phyloP scores from a whole-genome alignment of 2,797 vertebrate genomes.

The Manis javanica region DNA sequence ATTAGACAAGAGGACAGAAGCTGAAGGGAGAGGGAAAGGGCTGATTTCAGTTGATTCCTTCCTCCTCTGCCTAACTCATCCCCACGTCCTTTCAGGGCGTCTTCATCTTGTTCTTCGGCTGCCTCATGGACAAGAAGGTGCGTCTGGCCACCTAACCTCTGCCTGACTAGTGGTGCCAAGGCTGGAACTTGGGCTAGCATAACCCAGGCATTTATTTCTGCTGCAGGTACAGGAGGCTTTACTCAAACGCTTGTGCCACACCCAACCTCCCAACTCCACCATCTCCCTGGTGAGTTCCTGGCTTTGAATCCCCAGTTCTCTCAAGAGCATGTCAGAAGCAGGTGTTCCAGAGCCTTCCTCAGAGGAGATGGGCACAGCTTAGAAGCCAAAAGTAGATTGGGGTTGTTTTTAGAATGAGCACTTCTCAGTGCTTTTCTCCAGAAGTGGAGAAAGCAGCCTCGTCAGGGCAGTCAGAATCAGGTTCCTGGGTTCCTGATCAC shows the following conservation, averaged over 20 bases:
- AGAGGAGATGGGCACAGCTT: neutral
- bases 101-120: constrained; percentile 82
- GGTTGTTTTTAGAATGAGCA: neutral
- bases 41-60: neutral
- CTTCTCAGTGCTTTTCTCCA: neutral
- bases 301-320: constrained; percentile 2
- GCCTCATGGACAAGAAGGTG: constrained; percentile 84
- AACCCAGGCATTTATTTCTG: neutral
- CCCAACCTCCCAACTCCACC: neutral
- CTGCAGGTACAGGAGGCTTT: constrained; percentile 76
- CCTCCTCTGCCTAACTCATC: neutral
- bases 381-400: neutral
- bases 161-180: neutral
- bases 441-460: neutral
- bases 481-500: neutral
- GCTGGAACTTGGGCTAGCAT: accelerated
- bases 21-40: neutral
- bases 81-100: constrained; percentile 74
- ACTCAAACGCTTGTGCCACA: constrained; percentile 24
- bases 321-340: constrained; percentile 24
- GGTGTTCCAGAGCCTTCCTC: neutral
- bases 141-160: neutral
- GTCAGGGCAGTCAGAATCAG: neutral
- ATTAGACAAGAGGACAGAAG: neutral
- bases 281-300: constrained; percentile 68